phyloP scores from a whole-genome alignment of 2,113 vertebrate genomes.

The Catharus fuscescens region DNA sequence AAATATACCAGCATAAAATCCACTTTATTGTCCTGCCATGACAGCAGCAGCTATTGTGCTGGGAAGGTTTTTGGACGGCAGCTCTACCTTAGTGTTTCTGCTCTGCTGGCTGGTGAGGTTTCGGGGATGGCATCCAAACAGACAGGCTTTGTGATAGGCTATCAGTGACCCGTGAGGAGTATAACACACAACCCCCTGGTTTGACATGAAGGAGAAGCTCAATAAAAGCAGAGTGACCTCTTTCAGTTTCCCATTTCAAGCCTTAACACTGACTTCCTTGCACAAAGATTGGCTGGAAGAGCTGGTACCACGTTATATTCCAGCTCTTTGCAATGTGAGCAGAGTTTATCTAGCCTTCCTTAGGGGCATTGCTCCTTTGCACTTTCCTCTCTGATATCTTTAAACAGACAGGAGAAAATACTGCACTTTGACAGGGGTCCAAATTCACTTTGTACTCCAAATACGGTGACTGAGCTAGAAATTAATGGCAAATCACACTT shows the following conservation, averaged over 20 bases:
- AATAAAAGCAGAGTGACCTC: slow-evolving; percentile 73
- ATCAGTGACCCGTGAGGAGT: slow-evolving; percentile 78
- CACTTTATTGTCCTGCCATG: slow-evolving; percentile 79
- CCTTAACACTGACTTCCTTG: slow-evolving; percentile 44
- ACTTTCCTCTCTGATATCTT: neutral
- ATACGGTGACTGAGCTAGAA: neutral
- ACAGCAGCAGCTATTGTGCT: slow-evolving; percentile 84
- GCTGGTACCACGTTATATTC: slow-evolving; percentile 5
- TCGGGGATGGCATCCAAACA: slow-evolving; percentile 74
- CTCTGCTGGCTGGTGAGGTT: slow-evolving; percentile 76
- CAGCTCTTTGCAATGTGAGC: neutral
- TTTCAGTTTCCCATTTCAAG: slow-evolving; percentile 75
- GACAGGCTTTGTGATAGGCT: slow-evolving; percentile 93
- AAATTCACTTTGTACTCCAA: neutral
- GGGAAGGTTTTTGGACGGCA: slow-evolving; percentile 55
- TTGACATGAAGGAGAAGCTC: slow-evolving; percentile 79
- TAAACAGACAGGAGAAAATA: neutral
- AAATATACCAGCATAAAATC: slow-evolving; percentile 82
- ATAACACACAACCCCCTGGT: slow-evolving; percentile 69
- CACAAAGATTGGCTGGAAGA: slow-evolving; percentile 51
- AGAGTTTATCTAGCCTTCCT: neutral
- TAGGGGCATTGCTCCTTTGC: slow-evolving; percentile 7
- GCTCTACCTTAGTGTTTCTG: slow-evolving; percentile 75
- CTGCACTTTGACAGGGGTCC: neutral
- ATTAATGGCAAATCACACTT: neutral